Base-by-base conservation (phyloP, 2,888 invertebrate species). In the Oligia strigilis region DNA sequence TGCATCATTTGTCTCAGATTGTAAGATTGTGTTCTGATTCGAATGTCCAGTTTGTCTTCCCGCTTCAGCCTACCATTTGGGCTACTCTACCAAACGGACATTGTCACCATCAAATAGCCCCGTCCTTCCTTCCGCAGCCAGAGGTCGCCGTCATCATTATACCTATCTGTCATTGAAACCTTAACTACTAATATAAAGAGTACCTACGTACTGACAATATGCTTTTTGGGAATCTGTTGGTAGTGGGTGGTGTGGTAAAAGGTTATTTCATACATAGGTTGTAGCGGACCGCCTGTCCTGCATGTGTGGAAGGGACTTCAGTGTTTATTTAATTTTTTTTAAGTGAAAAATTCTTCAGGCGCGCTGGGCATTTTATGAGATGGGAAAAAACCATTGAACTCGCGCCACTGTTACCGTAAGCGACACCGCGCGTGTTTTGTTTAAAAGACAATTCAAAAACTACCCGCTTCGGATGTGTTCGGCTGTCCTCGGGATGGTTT, bases 81-180 rank as follows among this genome's bases (percentile, higher is more conserved):
- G 1, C 69, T 64, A 73, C 19, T 75, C 73, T 43, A 69, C 1
- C 66, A 66, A 88, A 80, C 89, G 90, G 90, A 86, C 84, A 89
- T 84, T 82, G 89, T 88, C 90, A 87, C 85, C 86, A 73, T 49
- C 83, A 83, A 82, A 74, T 66, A 80, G 80, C 82, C 74, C 80
- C 83, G 81, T 82, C 85, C 85, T 89, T 89, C 90, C 87, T 89
- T 90, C 89, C 89, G 86, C 62, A 74, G 81, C 40, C 78, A 78
- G 85, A 89, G 90, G 89, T 84, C 90, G 64, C 72, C 66, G 70
- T 65, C 29, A 73, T 87, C 75, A 89, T 89, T 88, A 89, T 67
- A 83, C 55, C 77, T 75, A 71, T 66, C 78, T 80, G 72, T 82
- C 80, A 86, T 81, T 86, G 78, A 79, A 80, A 83, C 87, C 85